These are phyloP conservation scores for Tetraodon nigroviridis DNA, from an alignment of 2,113 vertebrate species.

Conservation along the genomic window DNA sequence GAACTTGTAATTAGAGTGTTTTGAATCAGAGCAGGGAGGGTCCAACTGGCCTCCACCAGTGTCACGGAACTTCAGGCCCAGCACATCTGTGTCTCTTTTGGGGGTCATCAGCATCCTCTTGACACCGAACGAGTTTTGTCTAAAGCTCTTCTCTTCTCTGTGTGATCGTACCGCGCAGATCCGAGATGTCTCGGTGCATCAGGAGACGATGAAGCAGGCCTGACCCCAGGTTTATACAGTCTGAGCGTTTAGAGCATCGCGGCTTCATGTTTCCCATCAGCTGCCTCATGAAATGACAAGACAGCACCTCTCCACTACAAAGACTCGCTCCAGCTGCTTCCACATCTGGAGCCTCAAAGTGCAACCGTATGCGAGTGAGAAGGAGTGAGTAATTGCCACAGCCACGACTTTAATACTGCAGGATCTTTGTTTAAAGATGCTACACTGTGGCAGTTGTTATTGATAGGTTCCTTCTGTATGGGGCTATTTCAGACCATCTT, in stretches of 20 bases:
- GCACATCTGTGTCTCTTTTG: background rate
- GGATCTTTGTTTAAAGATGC: constrained; percentile 13
- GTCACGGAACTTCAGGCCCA: constrained; percentile 29
- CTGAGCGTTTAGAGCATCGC: constrained; percentile 34
- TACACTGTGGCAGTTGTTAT: constrained; percentile 19
- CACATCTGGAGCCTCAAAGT: constrained; percentile 47
- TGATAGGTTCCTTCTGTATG: background rate
- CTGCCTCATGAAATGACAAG: constrained; percentile 46
- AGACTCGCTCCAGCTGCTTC: constrained; percentile 46
- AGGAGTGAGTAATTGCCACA: constrained; percentile 11
- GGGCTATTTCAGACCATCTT: constrained; percentile 41
- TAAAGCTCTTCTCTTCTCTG: constrained; percentile 1
- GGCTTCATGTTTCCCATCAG: constrained; percentile 60
- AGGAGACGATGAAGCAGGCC: constrained; percentile 29
- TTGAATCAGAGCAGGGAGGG: constrained; percentile 37
- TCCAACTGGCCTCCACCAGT: constrained; percentile 11
- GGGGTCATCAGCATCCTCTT: constrained; percentile 1
- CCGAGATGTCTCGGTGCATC: constrained; percentile 19
- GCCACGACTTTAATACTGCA: constrained; percentile 1
- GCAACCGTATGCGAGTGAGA: constrained; percentile 12
- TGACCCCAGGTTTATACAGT: constrained; percentile 35
- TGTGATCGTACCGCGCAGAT: constrained; percentile 14
- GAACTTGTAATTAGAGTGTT: constrained; percentile 53
- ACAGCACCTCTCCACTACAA: constrained; percentile 51
- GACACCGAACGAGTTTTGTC: constrained; percentile 3